Evolutionary conservation across 2,113 vertebrate species (phyloP), one percentile per base, ranked within the genome.

Genomic region (Rhadina sibilatrix): DNA sequence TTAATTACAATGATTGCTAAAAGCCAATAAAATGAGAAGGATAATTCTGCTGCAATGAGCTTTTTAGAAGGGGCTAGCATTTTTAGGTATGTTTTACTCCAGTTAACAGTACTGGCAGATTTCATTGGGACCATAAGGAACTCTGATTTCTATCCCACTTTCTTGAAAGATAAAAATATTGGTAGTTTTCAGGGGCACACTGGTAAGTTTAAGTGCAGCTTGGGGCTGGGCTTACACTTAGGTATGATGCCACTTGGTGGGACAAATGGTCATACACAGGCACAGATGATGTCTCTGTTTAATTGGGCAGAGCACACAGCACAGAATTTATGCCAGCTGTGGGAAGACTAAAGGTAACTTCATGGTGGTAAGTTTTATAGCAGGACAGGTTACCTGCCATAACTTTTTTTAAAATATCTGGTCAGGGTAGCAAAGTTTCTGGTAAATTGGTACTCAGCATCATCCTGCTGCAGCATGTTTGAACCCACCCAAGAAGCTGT

Each of bases 161-260:
- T 70, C 30, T 60, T 60, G 44, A 91, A 94, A 78, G 12, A n/a
- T 88, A 42, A 91, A 89, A 35, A 22, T 25, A 9, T 31, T 63
- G 15, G 11, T 54, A 57, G 23, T 31, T 42, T 83, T 63, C 42
- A 61, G 42, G 28, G 46, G 1, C 11, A 11, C 24, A 18, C 17
- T 5, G 42, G 3, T 54, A 66, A 63, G 9, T 5, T 74, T 50
- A 71, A 63, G 21, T 16, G 30, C 42, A 70, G 13, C 11, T 78
- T 57, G 31, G 16, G 2, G 8, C 35, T 93, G 47, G 16, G 38
- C 22, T 94, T 74, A 12, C 10, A 37, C 5, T n/a, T 15, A 1
- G 1, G 11, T 64, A 3, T 0, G 2, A 18, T 79, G 44, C 15
- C 9, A 6, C 27, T 89, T 18, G 3, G 8, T 65, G 49, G 44